Percentiles rank a stretch among this genome's conserved stretches.
Evolutionary conservation across 2,113 vertebrate species (phyloP).

Genomic region (Pseudois nayaur): DNA sequence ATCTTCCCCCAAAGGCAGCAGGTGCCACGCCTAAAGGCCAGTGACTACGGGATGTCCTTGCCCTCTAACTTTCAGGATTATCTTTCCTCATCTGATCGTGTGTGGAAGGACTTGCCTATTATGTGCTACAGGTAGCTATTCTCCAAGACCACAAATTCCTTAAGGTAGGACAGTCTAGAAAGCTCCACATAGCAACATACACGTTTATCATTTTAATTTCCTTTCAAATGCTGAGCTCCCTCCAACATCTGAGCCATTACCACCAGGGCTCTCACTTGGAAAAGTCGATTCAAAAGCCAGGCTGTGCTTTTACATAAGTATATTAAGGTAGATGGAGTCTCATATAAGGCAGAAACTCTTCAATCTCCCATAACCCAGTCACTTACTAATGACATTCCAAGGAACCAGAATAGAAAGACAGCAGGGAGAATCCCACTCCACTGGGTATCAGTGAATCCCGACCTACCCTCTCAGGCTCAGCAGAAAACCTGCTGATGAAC

Average conservation of each 20-base stretch:
- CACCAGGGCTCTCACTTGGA: neutral
- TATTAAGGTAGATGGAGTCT: neutral
- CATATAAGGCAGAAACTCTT: neutral
- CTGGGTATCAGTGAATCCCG: neutral
- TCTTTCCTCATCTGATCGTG: neutral
- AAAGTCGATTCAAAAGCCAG: neutral
- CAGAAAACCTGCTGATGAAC: neutral
- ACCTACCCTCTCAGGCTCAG: neutral
- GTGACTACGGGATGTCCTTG: neutral
- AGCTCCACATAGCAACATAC: neutral
- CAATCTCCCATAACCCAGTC: neutral
- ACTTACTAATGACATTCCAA: neutral
- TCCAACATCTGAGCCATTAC: neutral
- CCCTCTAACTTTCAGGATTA: neutral
- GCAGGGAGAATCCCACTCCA: neutral
- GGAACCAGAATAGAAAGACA: neutral
- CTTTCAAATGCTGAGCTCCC: neutral
- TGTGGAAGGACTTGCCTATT: neutral
- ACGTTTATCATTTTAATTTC: slow-evolving; percentile 3
- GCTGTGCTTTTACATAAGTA: neutral
- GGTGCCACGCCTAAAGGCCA: neutral
- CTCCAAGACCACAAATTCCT: neutral
- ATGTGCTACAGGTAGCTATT: neutral
- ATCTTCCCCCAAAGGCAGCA: neutral
- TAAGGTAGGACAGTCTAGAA: neutral